These are phyloP conservation scores for Eilema depressum DNA, from an alignment of 2,888 invertebrate species.

Conservation along the genomic window DNA sequence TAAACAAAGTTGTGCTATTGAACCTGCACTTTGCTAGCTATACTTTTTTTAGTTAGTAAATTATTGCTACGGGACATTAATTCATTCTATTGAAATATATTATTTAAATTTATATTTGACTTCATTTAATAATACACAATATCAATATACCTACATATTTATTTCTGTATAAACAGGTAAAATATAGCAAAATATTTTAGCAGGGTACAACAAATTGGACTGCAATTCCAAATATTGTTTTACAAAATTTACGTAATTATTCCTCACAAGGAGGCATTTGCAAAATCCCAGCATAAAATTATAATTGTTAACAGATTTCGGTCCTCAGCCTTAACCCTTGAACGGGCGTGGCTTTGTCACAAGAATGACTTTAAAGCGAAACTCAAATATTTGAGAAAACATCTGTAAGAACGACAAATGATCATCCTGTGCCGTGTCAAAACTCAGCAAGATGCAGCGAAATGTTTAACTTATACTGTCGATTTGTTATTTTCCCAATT, in stretches of 20 bases:
- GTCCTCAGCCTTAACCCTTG: constrained; percentile 29
- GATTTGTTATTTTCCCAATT: constrained; percentile 62
- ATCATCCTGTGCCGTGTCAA: constrained; percentile 34
- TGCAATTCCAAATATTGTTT: constrained; percentile 23
- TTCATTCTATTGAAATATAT: background rate
- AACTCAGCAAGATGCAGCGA: constrained; percentile 44
- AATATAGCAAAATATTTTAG: constrained; percentile 55
- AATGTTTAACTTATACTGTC: constrained; percentile 56
- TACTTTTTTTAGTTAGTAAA: too few species aligned
- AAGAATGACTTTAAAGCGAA: constrained; percentile 24
- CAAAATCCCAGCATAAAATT: constrained; percentile 41
- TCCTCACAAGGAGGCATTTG: constrained; percentile 31
- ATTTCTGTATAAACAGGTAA: background rate
- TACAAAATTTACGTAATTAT: constrained; percentile 24
- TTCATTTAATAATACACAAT: background rate
- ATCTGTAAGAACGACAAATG: constrained; percentile 42
- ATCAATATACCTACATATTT: too few species aligned
- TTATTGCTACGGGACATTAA: too few species aligned
- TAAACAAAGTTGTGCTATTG: background rate
- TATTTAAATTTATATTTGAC: background rate
- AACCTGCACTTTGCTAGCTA: too few species aligned
- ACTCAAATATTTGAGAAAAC: constrained; percentile 46
- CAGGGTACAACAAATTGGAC: constrained; percentile 12
- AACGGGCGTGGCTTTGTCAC: constrained; percentile 27
- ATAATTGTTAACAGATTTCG: constrained; percentile 43